A percentile compares a stretch with the other conserved stretches of the same genome.
phyloP scores from a whole-genome alignment of 2,113 vertebrate genomes.

The Anseranas semipalmata region DNA sequence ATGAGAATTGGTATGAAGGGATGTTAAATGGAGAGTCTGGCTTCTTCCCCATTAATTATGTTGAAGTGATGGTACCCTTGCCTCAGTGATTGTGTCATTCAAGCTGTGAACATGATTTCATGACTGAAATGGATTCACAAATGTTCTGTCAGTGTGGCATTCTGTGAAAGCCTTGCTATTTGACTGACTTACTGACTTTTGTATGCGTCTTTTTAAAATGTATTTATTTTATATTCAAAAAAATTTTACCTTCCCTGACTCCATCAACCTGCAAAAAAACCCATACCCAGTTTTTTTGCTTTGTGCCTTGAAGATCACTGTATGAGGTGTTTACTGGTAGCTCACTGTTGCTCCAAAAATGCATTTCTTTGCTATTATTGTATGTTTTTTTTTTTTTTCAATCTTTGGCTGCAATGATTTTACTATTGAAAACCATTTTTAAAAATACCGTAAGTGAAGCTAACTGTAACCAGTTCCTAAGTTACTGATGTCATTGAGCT shows the following conservation, averaged over 20 bases:
- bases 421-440: conserved; percentile 37
- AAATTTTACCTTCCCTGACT: conserved; percentile 61
- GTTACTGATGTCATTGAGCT: conserved; percentile 22
- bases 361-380: conserved; percentile 24
- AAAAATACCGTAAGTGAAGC: conserved; percentile 45
- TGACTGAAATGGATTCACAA: conserved; percentile 69
- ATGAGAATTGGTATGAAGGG: conserved; percentile 97
- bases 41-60: conserved; percentile 96
- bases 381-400: not conserved
- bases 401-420: conserved; percentile 54
- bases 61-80: conserved; percentile 90
- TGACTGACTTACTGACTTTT: conserved; percentile 79
- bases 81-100: conserved; percentile 81
- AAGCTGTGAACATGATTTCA: conserved; percentile 51
- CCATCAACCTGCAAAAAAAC: conserved; percentile 63
- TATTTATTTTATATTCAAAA: conserved; percentile 85
- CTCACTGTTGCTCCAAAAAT: conserved; percentile 65
- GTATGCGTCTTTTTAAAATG: conserved; percentile 79
- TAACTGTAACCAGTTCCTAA: conserved; percentile 51
- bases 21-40: conserved; percentile 89
- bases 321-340: conserved; percentile 54
- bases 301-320: conserved; percentile 71
- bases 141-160: conserved; percentile 74
- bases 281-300: conserved; percentile 67
- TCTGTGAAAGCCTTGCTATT: conserved; percentile 79